phyloP scores from a whole-genome alignment of 2,113 vertebrate species.

The Addax nasomaculatus region DNA sequence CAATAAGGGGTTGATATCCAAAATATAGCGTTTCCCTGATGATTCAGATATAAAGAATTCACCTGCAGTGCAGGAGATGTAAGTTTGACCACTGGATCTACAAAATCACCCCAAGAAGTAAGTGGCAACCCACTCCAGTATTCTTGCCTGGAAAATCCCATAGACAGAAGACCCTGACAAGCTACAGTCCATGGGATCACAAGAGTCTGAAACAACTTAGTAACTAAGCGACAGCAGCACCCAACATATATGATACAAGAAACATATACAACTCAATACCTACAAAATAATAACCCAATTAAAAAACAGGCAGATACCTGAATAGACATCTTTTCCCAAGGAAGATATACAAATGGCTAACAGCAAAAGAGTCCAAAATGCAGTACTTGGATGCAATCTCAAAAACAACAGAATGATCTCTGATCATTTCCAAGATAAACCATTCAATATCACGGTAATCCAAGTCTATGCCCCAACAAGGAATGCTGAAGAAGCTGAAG shows the following conservation, averaged over 20 bases:
- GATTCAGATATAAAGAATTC: background rate
- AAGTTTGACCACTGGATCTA: background rate
- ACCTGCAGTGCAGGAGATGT: background rate
- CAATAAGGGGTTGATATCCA: background rate
- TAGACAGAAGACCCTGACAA: background rate
- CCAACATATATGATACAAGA: background rate
- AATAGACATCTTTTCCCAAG: background rate
- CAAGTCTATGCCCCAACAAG: too few species aligned
- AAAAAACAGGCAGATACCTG: background rate
- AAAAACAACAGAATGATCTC: too few species aligned
- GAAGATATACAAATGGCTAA: background rate
- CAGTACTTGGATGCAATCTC: too few species aligned
- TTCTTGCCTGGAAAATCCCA: background rate
- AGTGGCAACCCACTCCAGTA: background rate
- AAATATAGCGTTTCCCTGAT: background rate
- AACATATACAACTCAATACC: background rate
- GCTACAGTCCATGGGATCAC: background rate
- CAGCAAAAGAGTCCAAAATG: too few species aligned
- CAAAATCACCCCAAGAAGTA: background rate
- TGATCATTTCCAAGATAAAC: too few species aligned
- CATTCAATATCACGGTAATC: too few species aligned
- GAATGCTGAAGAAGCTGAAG: too few species aligned
- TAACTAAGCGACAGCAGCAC: background rate
- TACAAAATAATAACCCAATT: background rate
- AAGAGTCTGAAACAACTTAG: background rate